Base-by-base conservation (phyloP, 2,888 invertebrate genomes). In the Hydroisotoma schaefferi region DNA sequence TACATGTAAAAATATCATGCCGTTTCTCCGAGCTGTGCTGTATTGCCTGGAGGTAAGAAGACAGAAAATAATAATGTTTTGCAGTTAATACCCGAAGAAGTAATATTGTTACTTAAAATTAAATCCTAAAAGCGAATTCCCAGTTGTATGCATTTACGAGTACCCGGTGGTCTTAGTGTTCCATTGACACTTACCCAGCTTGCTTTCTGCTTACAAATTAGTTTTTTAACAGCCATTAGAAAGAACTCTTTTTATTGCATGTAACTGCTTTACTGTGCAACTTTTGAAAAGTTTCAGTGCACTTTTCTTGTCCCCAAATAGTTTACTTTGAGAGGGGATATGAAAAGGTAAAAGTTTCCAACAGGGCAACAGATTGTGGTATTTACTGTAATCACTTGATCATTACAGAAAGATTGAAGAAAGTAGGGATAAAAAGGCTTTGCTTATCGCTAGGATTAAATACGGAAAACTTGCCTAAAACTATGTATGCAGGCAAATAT, bases 51-150 rank as follows among this genome's bases (percentile, higher is more conserved):
- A n/a, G n/a, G n/a, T n/a, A n/a, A n/a, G n/a, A n/a, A n/a, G n/a
- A 40, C 27, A 47, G 18, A 25, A 22, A 49, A 49, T 49, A 29
- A 28, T 12, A 52, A 29, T 52, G 37, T 52, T 52, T 52, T 52
- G 37, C 23, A 33, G 22, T 52, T 52, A 33, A 33, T 46, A 33
- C 37, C 20, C 37, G 18, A 6, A 5, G 22, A 52, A 37, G 37
- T 52, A 3, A 49, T 27, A 47, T 47, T 47, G 23, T 49, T 28
- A 26, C 26, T 12, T 28, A 52, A 20, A 37, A 33, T 49, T 27
- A 49, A 49, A 28, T 49, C 49, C 49, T 28, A 4, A 23, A 28
- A 28, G 28, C 18, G 28, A 49, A 49, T 49, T 49, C 49, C 49
- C 49, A 46, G 46, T 4, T 46, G 46, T 6, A 46, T 46, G n/a